Base-by-base conservation (phyloP, 2,797 vertebrate species). In the Enteromius viviparus region DNA sequence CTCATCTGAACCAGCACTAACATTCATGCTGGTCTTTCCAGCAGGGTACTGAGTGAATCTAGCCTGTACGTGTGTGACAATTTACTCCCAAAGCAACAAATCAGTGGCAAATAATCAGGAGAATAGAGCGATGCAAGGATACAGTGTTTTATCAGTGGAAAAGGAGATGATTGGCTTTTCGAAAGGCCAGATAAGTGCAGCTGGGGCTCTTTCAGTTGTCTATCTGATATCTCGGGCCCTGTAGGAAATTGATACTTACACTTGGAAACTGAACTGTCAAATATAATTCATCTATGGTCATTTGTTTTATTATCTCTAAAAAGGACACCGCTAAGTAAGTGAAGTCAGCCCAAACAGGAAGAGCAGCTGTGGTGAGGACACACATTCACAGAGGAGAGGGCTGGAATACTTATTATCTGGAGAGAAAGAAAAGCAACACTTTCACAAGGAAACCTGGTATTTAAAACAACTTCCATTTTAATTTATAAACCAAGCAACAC, bases 201-300 rank as follows among this genome's bases (percentile, higher is more conserved):
- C 86, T 86, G 87, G 84, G 79, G 75, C 82, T 70, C 86, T 82
- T 69, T 75, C 47, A 83, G 86, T 84, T 89, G 84, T 89, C 84
- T 78, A 64, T 76, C 74, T 81, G 87, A 87, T 87, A 86, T 89
- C 84, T 88, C 68, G 37, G 82, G 55, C 84, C 85, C 76, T 82
- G 84, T 84, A 84, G 87, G 87, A 89, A 89, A 89, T 89, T 87
- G 87, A 89, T 89, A 87, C 86, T 89, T 89, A 87, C 86, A 89
- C 86, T 89, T 89, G 86, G 85, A 89, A 89, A 86, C 87, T 84
- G 87, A 89, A 87, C 86, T 86, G 87, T 87, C 87, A 89, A 87
- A 86, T 89, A 86, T 87, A 86, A 89, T 89, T 87, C 68, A 88
- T 89, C 86, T 70, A 78, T 45, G 72, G 86, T 76, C 83, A 89